Evolutionary conservation across 2,888 invertebrate genomes (phyloP), one percentile per base, ranked within the genome.

Genomic region (Phania funesta): DNA sequence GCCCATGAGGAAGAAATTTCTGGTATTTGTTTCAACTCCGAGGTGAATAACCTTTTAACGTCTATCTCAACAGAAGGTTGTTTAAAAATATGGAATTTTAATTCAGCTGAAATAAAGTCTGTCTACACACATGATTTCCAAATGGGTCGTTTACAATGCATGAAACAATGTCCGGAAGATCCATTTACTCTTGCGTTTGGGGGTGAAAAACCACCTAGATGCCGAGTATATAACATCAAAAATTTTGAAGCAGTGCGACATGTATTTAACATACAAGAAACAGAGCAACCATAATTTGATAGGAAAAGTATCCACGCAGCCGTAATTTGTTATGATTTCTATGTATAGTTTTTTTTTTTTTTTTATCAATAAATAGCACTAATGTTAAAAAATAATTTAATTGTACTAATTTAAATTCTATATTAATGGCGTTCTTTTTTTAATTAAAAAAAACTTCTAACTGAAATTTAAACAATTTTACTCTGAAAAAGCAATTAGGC

Each of bases 1-100:
- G 96, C 96, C 0, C 98, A 98, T 88, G 93, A 93, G 58, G 94
- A 96, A 86, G 96, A 97, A 92, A 94, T 97, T 24, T 96, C 97
- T 84, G 97, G 96, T 86, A 91, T 97, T 35, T 93, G 94, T 75
- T 91, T 96, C 58, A 97, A 96, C 88, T 92, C 93, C 0, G 92
- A 93, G 71, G 94, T 96, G 77, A 94, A 95, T 0, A 96, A 96
- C 3, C 91, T 97, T 58, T 91, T 98, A 87, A 92, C 96, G 2
- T 96, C 97, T 0, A 93, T 94, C 1, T 95, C 96, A 6, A 93
- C 94, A 1, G 98, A 98, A 89, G 95, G 95, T 81, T 92, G 92
- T n/a, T 89, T 97, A 3, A 97, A 97, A 92, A 93, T 96, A 0
- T 98, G 98, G 98, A 97, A 98, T 87, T 93, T 89, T 67, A 86